Base-by-base conservation (phyloP, 2,113 vertebrate genomes). In the Callipepla squamata region DNA sequence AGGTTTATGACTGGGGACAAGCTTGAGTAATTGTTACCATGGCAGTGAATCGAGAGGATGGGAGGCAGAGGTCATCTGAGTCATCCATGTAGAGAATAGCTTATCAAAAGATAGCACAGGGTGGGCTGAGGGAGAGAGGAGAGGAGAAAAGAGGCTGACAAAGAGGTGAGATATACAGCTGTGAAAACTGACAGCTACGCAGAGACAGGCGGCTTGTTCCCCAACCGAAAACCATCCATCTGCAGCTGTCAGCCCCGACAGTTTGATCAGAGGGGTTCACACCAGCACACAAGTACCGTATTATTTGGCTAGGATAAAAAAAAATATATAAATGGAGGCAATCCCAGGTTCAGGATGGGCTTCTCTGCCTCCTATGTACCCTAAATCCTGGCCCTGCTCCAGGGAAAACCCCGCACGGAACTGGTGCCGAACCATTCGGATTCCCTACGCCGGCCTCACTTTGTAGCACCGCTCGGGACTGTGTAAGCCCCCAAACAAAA, bases 11-110 rank as follows among this genome's bases (percentile, higher is more conserved):
- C 94, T 88, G 85, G 91, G 96, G 91, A 96, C 95, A 96, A 96
- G 95, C 93, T 91, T 96, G 94, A 95, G 94, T 90, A 96, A 96
- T 96, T 96, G 95, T 96, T 94, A 96, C 93, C 96, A 96, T 92
- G 94, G 95, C 89, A 93, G 89, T 96, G 95, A 96, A 94, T 92
- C 7, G 68, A 80, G 94, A 95, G 93, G 95, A 96, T 96, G 93
- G 91, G 79, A 94, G 67, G 87, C 94, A 94, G 94, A 94, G 95
- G 96, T 96, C 94, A 96, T 91, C 93, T 96, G 94, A 96, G 96
- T 96, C 95, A 96, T 94, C 85, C 63, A 40, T 65, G 90, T 85
- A 61, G 89, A 96, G 94, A 96, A 95, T 80, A 92, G 93, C 87
- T 95, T 93, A 95, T 96, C 95, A 96, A 96, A 96, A 96, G 96